These are phyloP conservation scores for Acleris holmiana DNA, from an alignment of 2,888 invertebrate genomes.

Conservation along the genomic window DNA sequence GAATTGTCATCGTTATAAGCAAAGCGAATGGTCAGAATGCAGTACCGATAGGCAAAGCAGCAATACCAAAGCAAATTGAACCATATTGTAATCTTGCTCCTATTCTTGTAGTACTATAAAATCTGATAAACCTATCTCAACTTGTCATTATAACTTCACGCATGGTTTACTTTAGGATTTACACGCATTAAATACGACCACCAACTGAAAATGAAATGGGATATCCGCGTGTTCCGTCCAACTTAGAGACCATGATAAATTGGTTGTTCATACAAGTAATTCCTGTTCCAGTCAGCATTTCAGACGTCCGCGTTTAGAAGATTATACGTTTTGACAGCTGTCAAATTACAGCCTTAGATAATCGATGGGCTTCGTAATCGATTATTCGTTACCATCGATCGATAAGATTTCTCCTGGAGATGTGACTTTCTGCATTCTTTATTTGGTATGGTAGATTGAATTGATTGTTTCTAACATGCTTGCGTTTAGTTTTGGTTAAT, in stretches of 20 bases:
- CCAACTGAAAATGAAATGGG: constrained; percentile 2
- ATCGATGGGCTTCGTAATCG: constrained; percentile 47
- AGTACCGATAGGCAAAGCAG: neutral
- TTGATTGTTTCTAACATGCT: constrained; percentile 12
- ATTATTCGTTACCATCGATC: constrained; percentile 41
- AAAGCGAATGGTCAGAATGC: constrained; percentile 27
- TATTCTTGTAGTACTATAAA: neutral
- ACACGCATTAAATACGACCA: constrained; percentile 21
- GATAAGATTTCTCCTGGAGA: constrained; percentile 43
- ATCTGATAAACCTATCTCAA: constrained; percentile 37
- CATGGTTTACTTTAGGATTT: constrained; percentile 32
- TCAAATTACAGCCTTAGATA: constrained; percentile 46
- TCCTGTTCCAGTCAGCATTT: constrained; percentile 36
- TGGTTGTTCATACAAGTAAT: constrained; percentile 31
- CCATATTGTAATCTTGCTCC: neutral
- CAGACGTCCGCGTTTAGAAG: constrained; percentile 38
- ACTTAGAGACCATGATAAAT: neutral
- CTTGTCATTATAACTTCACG: constrained; percentile 38
- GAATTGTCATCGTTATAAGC: constrained; percentile 16
- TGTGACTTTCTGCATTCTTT: constrained; percentile 35
- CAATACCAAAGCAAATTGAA: neutral
- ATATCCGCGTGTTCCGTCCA: neutral
- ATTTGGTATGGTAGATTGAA: constrained; percentile 29
- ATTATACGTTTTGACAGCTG: constrained; percentile 47
- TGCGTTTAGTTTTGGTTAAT: constrained; percentile 10